Percentiles rank a stretch among this genome's conserved stretches.
Conservation (phyloP, 2,888 invertebrate genomes). For the Patella caerulea region DNA sequence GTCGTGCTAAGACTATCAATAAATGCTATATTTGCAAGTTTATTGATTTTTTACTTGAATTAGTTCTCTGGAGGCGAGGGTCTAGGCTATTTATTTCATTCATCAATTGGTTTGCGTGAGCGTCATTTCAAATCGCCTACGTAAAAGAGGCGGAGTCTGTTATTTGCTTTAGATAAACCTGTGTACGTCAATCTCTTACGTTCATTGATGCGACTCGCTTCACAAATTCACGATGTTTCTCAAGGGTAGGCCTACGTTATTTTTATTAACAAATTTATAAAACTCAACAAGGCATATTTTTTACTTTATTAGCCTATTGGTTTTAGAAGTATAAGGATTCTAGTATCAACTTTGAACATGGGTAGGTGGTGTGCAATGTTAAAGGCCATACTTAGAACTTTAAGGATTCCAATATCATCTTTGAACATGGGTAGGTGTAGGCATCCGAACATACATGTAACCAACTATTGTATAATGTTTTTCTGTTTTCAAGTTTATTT, state of each 20-base stretch:
- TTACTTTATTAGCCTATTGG: constrained; percentile 3
- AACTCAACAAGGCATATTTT: neutral
- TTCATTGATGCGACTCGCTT: neutral
- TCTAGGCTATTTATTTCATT: constrained; percentile 6
- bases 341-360: neutral
- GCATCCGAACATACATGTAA: too few relatives aligned
- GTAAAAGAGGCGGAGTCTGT: constrained; percentile 52
- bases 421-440: too few relatives aligned
- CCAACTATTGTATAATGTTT: too few relatives aligned
- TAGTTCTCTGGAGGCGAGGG: neutral
- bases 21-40: neutral
- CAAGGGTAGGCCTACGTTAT: constrained; percentile 5
- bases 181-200: constrained; percentile 18
- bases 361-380: neutral
- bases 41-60: constrained; percentile 3
- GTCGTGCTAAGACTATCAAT: constrained; percentile 4
- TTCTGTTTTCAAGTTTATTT: constrained; percentile 10
- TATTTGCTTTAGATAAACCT: constrained; percentile 35
- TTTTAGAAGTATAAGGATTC: neutral
- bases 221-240: neutral
- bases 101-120: constrained; percentile 6
- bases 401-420: too few relatives aligned
- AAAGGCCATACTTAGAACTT: too few relatives aligned
- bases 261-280: neutral
- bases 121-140: constrained; percentile 30